Conservation (phyloP, 2,888 invertebrate genomes). For the Hyposoter didymator region DNA sequence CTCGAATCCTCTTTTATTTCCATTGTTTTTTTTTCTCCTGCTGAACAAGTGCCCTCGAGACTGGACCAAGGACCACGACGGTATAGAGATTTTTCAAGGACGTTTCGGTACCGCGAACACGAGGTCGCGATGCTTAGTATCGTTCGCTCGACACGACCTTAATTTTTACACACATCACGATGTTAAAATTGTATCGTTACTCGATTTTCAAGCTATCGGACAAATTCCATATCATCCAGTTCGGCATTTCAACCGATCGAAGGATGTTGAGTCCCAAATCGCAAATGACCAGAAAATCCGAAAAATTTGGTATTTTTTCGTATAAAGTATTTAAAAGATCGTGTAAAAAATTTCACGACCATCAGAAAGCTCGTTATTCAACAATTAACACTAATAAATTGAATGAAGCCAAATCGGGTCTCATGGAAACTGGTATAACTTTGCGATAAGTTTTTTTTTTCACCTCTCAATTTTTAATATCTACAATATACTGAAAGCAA, state of each 20-base stretch:
- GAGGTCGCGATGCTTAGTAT: slow-evolving; percentile 21
- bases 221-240: background rate
- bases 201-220: background rate
- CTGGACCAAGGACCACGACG: slow-evolving; percentile 45
- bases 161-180: background rate
- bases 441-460: no score
- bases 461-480: no score
- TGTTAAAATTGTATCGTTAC: background rate
- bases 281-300: no score
- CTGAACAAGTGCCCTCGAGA: slow-evolving; percentile 52
- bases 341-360: no score
- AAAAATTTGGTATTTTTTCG: no score
- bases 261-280: no score
- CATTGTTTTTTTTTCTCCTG: slow-evolving; percentile 32
- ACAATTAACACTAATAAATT: no score
- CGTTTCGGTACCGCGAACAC: slow-evolving; percentile 9
- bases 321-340: no score
- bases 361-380: no score
- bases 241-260: background rate
- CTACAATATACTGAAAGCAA: no score
- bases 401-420: no score
- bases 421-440: no score
- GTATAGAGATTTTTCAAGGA: slow-evolving; percentile 37
- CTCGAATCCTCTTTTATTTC: slow-evolving; percentile 36
- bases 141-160: slow-evolving; percentile 18